Percentiles rank a stretch among this genome's conserved stretches.
Evolutionary conservation across 2,113 vertebrate species (phyloP).

Genomic region (Leucoraja erinaceus): DNA sequence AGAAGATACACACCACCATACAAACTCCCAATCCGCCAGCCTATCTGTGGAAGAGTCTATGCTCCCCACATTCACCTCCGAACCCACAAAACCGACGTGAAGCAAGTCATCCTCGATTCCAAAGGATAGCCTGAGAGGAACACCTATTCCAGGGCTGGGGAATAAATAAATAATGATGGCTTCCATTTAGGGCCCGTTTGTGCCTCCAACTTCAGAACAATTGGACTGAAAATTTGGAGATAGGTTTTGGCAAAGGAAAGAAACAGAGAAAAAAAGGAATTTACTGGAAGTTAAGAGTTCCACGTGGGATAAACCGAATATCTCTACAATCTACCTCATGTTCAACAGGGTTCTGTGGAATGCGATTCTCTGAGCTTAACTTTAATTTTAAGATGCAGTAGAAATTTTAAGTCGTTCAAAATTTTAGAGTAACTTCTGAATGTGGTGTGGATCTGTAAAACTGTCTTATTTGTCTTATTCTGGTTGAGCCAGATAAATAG

Average conservation of each 20-base stretch:
- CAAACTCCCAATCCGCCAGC: too few relatives aligned
- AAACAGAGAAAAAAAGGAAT: background rate
- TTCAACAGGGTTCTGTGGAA: background rate
- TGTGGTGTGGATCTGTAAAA: background rate
- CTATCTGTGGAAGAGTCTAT: too few relatives aligned
- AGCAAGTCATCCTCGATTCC: too few relatives aligned
- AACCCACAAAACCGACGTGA: too few relatives aligned
- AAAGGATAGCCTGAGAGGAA: too few relatives aligned
- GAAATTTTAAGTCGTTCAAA: too few relatives aligned
- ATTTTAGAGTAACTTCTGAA: background rate
- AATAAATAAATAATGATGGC: background rate
- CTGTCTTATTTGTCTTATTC: slow-evolving; percentile 18
- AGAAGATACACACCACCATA: too few relatives aligned
- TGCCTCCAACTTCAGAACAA: background rate
- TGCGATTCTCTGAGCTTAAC: background rate
- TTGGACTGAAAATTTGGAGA: background rate
- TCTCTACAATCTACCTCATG: background rate
- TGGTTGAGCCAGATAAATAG: background rate
- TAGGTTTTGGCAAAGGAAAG: background rate
- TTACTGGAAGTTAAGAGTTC: background rate
- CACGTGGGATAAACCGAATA: background rate
- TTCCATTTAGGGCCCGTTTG: background rate
- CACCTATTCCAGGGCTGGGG: background rate
- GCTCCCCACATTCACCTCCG: too few relatives aligned
- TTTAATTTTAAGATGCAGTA: background rate